These are phyloP conservation scores for human (Homo sapiens) DNA, from an alignment of 2,113 vertebrate species.

Conservation along the genomic window DNA sequence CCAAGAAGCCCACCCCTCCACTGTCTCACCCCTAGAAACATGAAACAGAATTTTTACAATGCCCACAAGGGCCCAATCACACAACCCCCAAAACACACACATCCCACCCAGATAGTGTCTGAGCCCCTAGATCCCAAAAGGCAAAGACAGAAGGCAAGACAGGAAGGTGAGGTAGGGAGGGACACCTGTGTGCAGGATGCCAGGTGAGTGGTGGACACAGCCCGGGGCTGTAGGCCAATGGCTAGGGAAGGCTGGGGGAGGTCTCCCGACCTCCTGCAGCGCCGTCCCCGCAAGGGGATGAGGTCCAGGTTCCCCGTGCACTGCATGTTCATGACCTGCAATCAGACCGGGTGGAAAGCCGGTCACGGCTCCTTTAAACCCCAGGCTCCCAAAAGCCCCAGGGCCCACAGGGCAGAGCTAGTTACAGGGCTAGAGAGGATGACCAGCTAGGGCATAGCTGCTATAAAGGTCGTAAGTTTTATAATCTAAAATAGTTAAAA, in stretches of 20 bases:
- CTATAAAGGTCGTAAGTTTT: slow-evolving; percentile 25
- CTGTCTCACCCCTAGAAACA: not conserved
- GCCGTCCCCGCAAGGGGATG: slow-evolving; percentile 72
- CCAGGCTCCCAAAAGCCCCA: slow-evolving; percentile 43
- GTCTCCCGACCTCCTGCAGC: slow-evolving; percentile 79
- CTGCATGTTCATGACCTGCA: slow-evolving; percentile 81
- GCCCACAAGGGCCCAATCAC: not conserved
- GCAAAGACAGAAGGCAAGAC: slow-evolving; percentile 62
- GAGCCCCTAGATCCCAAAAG: slow-evolving; percentile 35
- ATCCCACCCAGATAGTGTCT: not conserved
- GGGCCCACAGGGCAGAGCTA: slow-evolving; percentile 30
- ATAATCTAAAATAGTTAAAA: slow-evolving; percentile 36
- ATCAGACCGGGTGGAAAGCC: slow-evolving; percentile 75
- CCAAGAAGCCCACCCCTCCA: not conserved
- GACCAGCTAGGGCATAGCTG: not conserved
- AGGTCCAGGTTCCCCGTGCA: slow-evolving; percentile 78
- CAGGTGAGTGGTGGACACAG: slow-evolving; percentile 78
- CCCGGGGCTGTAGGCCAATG: slow-evolving; percentile 74
- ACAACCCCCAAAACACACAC: not conserved
- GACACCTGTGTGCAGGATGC: slow-evolving; percentile 80
- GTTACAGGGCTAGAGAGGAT: not conserved
- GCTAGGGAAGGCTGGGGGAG: slow-evolving; percentile 70
- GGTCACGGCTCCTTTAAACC: slow-evolving; percentile 56
- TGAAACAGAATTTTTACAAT: slow-evolving; percentile 32
- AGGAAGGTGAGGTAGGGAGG: slow-evolving; percentile 51